Base-by-base conservation (phyloP, 2,113 vertebrate genomes). In the Actenoides hombroni region DNA sequence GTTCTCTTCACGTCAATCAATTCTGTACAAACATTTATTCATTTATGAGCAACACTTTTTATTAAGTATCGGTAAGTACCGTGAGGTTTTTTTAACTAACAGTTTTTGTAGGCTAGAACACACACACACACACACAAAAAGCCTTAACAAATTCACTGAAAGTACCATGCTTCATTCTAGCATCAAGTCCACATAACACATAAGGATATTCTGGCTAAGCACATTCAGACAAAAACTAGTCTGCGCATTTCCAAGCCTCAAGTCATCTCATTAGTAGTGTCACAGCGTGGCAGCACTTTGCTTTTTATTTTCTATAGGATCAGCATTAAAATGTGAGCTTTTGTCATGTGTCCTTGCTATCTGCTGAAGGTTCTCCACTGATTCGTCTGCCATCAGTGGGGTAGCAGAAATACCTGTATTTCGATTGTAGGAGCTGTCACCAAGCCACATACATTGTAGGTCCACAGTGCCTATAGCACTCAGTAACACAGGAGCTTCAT, bases 131-230 rank as follows among this genome's bases (percentile, higher is more conserved):
- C 14, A n/a, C 29, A 69, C 59, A 60, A 42, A 17, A 4, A 44
- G 5, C 31, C n/a, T 56, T 74, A 61, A 77, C 13, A 67, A 54
- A 35, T 54, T 89, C 40, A 53, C 21, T 57, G 6, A 20, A 67
- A 85, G 1, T 78, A 63, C 13, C 1, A 1, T 49, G 24, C 29
- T 29, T 68, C 20, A 33, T 20, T 79, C 65, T 49, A 68, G 4
- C 51, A 35, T 74, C 21, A 31, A 75, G 64, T 48, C 11, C 46
- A 56, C 0, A 0, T 35, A 53, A 78, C 11, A 49, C n/a, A 19
- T 63, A 39, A 18, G 3, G 64, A 18, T 86, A 17, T 26, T 60
- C n/a, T 88, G 20, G 42, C 39, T 80, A 49, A 80, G 6, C 11
- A 80, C 13, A 37, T 35, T 25, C n/a, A 26, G 12, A 83, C 8